Evolutionary conservation across 92 coral and sea anemone species (phyloP), one percentile per base, ranked within the genome.

Genomic region (Zoanthus gigantus): DNA sequence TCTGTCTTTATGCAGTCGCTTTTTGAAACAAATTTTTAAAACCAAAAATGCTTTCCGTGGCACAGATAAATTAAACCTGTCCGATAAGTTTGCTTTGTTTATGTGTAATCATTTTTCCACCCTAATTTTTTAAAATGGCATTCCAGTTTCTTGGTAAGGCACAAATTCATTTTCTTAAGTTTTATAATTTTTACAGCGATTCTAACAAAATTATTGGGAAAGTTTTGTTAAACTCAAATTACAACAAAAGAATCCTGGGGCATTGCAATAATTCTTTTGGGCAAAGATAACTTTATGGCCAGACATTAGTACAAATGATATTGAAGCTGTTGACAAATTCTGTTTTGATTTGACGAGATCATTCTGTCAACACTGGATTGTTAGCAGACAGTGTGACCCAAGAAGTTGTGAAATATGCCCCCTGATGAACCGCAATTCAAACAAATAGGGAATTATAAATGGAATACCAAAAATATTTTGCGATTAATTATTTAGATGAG

Each of bases 241-340:
- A 11, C 63, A 1, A 60, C 16, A 60, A 6, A 47, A 47, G 28
- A 16, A 60, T 16, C 16, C 67, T n/a, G 28, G 2, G n/a, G 69
- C 7, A 63, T 17, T 63, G 1, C 69, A 63, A 63, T 63, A 63
- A 63, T 58, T 53, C 47, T 66, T 63, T 47, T 10, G 12, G 61
- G 50, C 46, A 34, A 44, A 45, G 0, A 47, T 46, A 81, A 13
- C 30, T 18, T 50, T 31, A 30, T 50, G 50, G 34, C 85, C 34
- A 23, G 60, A 37, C 9, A 67, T 16, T 9, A 44, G 13, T 81
- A 29, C 67, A 58, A 57, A 57, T 34, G 53, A 79, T 18, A 45
- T 63, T 44, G 11, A 60, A 61, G 34, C 66, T 63, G 76, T 81
- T 81, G 85, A 81, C 85, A 81, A 81, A 61, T 58, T 81, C 8